Evolutionary conservation across 2,888 invertebrate species (phyloP).

Genomic region (Pseudococcus jackbeardsleyi): DNA sequence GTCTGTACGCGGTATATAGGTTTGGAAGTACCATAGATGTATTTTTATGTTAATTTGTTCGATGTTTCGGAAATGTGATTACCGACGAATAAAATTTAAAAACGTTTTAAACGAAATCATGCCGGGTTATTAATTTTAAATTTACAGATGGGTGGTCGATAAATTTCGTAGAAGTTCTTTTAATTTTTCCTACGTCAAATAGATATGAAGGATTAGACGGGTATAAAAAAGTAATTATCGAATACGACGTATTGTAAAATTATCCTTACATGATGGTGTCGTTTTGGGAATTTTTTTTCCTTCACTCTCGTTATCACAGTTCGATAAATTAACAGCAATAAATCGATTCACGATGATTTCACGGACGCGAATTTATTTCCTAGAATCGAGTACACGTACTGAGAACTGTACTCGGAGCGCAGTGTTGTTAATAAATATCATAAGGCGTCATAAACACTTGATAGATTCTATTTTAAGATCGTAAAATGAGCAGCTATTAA

Average conservation of each 20-base stretch:
- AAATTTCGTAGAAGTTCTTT: neutral
- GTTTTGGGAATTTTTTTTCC: neutral
- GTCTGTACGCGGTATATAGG: neutral
- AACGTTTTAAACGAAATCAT: conserved; percentile 28
- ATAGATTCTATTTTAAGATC: conserved; percentile 36
- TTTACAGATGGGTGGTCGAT: conserved; percentile 13
- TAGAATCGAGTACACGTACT: neutral
- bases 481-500: neutral
- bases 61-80: conserved; percentile 46
- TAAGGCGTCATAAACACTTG: conserved; percentile 29
- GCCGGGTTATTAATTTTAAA: neutral
- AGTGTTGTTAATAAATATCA: conserved; percentile 11
- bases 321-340: neutral
- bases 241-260: neutral
- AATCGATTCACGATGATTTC: neutral
- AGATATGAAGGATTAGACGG: neutral
- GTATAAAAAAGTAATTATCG: neutral
- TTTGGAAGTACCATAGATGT: neutral
- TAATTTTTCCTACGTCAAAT: neutral
- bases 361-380: conserved; percentile 20
- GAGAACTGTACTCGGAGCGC: neutral
- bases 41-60: conserved; percentile 52
- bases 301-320: neutral
- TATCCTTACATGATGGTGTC: neutral
- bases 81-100: conserved; percentile 35